Conservation (phyloP, 2,888 invertebrate species). For the Cerastis rubricosa region DNA sequence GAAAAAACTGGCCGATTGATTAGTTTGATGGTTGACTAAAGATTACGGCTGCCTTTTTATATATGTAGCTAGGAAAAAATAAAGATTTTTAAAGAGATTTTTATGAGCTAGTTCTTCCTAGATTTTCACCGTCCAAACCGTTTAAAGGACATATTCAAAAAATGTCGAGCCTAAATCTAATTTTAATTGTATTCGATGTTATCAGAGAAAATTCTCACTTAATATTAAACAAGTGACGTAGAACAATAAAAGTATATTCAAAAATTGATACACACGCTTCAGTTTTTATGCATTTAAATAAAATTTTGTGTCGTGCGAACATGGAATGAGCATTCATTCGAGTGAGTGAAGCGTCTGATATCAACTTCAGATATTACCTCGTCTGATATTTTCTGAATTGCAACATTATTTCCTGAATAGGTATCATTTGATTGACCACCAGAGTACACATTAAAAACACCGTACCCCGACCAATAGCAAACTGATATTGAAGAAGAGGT, state of each 20-base stretch:
- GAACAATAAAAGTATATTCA: not conserved
- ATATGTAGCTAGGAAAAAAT: constrained; percentile 1
- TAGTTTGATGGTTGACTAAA: not conserved
- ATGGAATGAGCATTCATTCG: not conserved
- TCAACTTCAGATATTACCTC: not conserved
- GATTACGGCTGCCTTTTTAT: constrained; percentile 5
- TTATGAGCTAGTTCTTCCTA: not conserved
- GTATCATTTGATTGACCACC: not conserved
- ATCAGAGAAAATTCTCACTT: not conserved
- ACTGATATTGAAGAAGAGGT: constrained; percentile 54
- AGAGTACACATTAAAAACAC: not conserved
- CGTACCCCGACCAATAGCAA: not conserved
- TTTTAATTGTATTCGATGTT: not conserved
- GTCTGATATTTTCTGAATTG: not conserved
- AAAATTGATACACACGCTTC: not conserved
- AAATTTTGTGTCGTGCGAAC: not conserved
- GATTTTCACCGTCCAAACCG: too few relatives aligned
- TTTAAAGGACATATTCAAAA: not conserved
- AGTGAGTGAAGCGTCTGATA: not conserved
- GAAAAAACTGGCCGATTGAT: constrained; percentile 1
- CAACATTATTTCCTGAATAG: not conserved
- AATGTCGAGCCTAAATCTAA: not conserved
- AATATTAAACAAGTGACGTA: not conserved
- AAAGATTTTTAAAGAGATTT: not conserved
- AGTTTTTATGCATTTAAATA: not conserved